These are phyloP conservation scores for Patella vulgata DNA, from an alignment of 1,140 invertebrate species.

Conservation along the genomic window DNA sequence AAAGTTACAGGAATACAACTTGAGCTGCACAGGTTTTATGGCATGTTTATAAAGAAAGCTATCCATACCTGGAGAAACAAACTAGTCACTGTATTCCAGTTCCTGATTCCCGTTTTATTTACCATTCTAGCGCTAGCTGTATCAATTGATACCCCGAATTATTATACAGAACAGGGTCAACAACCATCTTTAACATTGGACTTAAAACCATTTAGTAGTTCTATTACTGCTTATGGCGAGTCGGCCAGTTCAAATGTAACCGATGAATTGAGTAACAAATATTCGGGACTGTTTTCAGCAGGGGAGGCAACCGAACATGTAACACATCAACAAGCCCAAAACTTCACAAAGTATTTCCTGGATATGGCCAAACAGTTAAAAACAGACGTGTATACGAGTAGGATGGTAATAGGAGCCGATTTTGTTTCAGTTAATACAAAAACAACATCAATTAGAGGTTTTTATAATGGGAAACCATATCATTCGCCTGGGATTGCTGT, in stretches of 20 bases:
- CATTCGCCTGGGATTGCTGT: conserved; percentile 76
- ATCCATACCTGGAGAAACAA: no score
- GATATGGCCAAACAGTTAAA: conserved; percentile 31
- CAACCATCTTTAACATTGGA: conserved; percentile 51
- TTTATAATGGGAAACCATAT: conserved; percentile 72
- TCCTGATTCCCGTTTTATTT: conserved; percentile 62
- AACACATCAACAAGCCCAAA: background rate
- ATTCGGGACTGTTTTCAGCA: conserved; percentile 14
- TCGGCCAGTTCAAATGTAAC: conserved; percentile 19
- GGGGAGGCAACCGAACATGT: background rate
- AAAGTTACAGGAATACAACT: conserved; percentile 14
- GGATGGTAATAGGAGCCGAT: conserved; percentile 37
- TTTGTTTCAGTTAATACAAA: conserved; percentile 13
- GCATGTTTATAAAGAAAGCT: conserved; percentile 64
- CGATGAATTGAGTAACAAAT: conserved; percentile 10
- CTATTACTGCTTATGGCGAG: conserved; percentile 27
- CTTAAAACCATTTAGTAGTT: conserved; percentile 28
- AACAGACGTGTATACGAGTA: conserved; percentile 41
- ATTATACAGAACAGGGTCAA: conserved; percentile 48
- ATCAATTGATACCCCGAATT: conserved; percentile 47
- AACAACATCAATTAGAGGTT: conserved; percentile 42
- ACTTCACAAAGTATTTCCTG: conserved; percentile 26
- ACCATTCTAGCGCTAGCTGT: conserved; percentile 59
- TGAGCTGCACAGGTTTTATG: conserved; percentile 57
- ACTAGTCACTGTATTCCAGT: conserved; percentile 54